Conservation (phyloP, 2,113 vertebrate species). For the Cyphomyrus plagiostoma region DNA sequence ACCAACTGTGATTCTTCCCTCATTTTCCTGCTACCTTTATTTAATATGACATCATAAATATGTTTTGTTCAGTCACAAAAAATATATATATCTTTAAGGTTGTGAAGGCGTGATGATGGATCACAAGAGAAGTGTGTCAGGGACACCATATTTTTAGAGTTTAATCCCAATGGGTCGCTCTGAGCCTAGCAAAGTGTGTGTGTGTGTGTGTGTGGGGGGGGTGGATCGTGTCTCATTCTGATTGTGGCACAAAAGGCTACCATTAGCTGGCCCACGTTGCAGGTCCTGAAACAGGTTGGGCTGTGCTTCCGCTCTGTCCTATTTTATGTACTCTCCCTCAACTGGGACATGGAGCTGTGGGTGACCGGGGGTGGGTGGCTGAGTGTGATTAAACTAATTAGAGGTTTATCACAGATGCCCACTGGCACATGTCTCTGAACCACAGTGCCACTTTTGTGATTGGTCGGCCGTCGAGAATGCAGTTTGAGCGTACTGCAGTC, state of each 20-base stretch:
- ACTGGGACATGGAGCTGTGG: not conserved
- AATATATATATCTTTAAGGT: constrained; percentile 28
- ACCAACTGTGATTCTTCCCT: not conserved
- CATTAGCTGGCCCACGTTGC: not conserved
- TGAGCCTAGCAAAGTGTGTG: constrained; percentile 49
- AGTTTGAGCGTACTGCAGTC: not conserved
- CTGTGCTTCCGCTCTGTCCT: not conserved
- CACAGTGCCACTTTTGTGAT: not conserved
- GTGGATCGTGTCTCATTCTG: constrained; percentile 15
- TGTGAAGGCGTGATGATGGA: constrained; percentile 46
- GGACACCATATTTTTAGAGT: constrained; percentile 66
- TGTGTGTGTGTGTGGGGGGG: no score
- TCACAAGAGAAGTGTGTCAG: constrained; percentile 62
- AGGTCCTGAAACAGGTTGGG: not conserved
- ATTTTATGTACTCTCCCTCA: not conserved
- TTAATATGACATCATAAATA: not conserved
- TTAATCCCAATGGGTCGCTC: constrained; percentile 52
- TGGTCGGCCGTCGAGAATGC: not conserved
- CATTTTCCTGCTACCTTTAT: not conserved
- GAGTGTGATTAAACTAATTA: constrained; percentile 1
- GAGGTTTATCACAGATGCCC: not conserved
- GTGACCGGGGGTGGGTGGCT: not conserved
- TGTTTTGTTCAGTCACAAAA: constrained; percentile 7
- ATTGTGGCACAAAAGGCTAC: constrained; percentile 12
- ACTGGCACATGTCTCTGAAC: not conserved